Evolutionary conservation across 1,140 invertebrate genomes (phyloP).

Genomic region (Hyphantria cunea): DNA sequence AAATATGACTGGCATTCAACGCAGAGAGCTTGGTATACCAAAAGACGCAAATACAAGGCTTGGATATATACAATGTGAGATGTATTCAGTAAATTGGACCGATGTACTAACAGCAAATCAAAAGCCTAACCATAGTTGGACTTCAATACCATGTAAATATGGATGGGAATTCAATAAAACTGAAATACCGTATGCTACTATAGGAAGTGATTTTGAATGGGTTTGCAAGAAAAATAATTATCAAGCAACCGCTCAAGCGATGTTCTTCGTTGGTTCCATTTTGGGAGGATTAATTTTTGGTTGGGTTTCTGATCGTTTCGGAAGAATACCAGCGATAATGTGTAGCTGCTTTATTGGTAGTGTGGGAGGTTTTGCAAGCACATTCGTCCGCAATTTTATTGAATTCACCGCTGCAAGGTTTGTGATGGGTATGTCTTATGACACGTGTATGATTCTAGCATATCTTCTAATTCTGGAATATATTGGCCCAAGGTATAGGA

Average conservation of each 20-base stretch:
- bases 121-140: slow-evolving; percentile 51
- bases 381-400: slow-evolving; percentile 83
- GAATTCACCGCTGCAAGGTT: slow-evolving; percentile 84
- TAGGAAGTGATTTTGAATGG: slow-evolving; percentile 82
- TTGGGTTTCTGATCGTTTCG: slow-evolving; percentile 85
- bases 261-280: too few species aligned
- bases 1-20: slow-evolving; percentile 66
- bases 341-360: slow-evolving; percentile 84
- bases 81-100: slow-evolving; percentile 63
- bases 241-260: too few species aligned
- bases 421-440: slow-evolving; percentile 87
- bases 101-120: slow-evolving; percentile 48
- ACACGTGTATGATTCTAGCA: slow-evolving; percentile 91
- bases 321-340: slow-evolving; percentile 85
- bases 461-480: slow-evolving; percentile 83
- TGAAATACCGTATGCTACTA: slow-evolving; percentile 72
- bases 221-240: slow-evolving; percentile 85
- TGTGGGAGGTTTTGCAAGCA: slow-evolving; percentile 84
- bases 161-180: too few species aligned
- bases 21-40: slow-evolving; percentile 57
- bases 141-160: slow-evolving; percentile 77
- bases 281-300: too few species aligned
- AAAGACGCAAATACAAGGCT: slow-evolving; percentile 46
- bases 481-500: slow-evolving; percentile 84
- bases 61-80: slow-evolving; percentile 63